Evolutionary conservation across 2,888 invertebrate species (phyloP).

Genomic region (Cheilosia urbana): DNA sequence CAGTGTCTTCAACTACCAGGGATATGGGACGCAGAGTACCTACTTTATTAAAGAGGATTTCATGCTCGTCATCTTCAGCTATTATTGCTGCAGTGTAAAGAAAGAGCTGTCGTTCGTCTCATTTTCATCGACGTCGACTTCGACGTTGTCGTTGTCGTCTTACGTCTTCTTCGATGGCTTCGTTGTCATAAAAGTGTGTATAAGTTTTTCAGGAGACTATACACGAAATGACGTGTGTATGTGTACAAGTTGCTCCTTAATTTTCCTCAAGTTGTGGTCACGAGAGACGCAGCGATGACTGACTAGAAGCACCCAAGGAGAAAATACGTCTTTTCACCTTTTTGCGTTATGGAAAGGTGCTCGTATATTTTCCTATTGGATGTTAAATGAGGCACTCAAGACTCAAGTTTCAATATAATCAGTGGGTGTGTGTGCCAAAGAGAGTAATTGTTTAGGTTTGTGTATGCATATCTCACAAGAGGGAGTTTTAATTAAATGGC

Average conservation of each 20-base stretch:
- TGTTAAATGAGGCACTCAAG: slow-evolving; percentile 57
- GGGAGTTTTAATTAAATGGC: slow-evolving; percentile 57
- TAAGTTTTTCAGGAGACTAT: slow-evolving; percentile 16
- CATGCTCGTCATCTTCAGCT: slow-evolving; percentile 66
- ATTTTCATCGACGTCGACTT: slow-evolving; percentile 11
- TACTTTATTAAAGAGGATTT: slow-evolving; percentile 70
- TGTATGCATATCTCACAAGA: slow-evolving; percentile 13
- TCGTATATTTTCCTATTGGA: slow-evolving; percentile 17
- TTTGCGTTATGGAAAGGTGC: background rate
- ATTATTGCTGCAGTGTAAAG: slow-evolving; percentile 54
- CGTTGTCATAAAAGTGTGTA: slow-evolving; percentile 33
- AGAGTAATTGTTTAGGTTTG: slow-evolving; percentile 36
- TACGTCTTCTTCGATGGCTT: background rate
- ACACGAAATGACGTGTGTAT: background rate
- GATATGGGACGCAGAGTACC: slow-evolving; percentile 5
- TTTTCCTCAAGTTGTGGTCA: slow-evolving; percentile 39
- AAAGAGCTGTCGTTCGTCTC: slow-evolving; percentile 24
- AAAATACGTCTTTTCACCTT: slow-evolving; percentile 47
- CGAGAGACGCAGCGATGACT: background rate
- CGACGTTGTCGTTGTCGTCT: background rate
- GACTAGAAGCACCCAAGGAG: slow-evolving; percentile 24
- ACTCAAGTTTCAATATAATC: slow-evolving; percentile 59
- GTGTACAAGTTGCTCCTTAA: slow-evolving; percentile 29
- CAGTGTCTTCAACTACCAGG: background rate
- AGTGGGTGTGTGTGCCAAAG: slow-evolving; percentile 11